phyloP scores from a whole-genome alignment of 2,797 vertebrate genomes.

The Esox lucius region DNA sequence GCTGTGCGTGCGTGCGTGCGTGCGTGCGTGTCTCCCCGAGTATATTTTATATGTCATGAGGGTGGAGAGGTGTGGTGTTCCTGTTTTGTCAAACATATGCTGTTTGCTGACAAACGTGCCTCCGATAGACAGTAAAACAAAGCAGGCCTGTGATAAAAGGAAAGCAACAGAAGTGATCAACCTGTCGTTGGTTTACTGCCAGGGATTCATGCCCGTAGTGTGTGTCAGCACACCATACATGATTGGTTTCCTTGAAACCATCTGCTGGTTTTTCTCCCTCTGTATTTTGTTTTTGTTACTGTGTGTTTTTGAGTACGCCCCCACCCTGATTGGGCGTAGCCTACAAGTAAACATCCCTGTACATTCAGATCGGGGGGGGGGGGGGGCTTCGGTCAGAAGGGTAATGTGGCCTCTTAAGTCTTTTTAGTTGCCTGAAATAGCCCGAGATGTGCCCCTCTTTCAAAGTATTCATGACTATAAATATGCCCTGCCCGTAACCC shows the following conservation, averaged over 20 bases:
- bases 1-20: neutral
- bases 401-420: constrained; percentile 17
- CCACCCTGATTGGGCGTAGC: too few relatives aligned
- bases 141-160: constrained; percentile 57
- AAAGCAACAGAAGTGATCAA: constrained; percentile 63
- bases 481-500: constrained; percentile 60
- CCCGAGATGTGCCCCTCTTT: constrained; percentile 61
- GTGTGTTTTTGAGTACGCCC: constrained; percentile 12
- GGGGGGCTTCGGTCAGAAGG: constrained; percentile 48
- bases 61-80: constrained; percentile 26
- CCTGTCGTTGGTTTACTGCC: constrained; percentile 59
- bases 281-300: neutral
- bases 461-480: constrained; percentile 71
- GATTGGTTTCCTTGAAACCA: constrained; percentile 56
- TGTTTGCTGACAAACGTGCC: constrained; percentile 49
- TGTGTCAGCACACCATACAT: constrained; percentile 8
- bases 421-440: constrained; percentile 64
- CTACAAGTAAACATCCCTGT: constrained; percentile 39
- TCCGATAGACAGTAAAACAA: constrained; percentile 60
- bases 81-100: constrained; percentile 62
- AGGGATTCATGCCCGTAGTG: constrained; percentile 47
- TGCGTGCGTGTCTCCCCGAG: constrained; percentile 13
- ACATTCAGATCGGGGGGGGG: constrained; percentile 30
- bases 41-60: constrained; percentile 7
- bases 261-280: constrained; percentile 54